phyloP scores from a whole-genome alignment of 2,888 invertebrate genomes.

The Monopis laevigella region DNA sequence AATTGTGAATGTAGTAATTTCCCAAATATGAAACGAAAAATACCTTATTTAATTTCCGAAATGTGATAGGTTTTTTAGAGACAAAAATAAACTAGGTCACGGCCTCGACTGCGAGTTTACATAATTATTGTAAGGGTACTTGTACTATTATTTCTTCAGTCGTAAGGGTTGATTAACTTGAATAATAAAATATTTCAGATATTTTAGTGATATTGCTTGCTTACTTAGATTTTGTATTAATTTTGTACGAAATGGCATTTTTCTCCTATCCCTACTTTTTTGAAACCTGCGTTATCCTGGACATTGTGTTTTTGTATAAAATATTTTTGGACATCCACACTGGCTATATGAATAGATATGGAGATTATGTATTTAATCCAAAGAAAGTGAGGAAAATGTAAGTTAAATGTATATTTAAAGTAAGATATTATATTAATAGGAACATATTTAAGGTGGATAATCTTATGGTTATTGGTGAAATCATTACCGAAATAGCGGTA shows the following conservation, averaged over 20 bases:
- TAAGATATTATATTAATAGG: neutral
- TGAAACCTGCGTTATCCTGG: constrained; percentile 38
- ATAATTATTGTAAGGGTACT: too few relatives aligned
- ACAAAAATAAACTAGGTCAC: too few relatives aligned
- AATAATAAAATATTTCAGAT: constrained; percentile 33
- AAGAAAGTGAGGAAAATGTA: constrained; percentile 50
- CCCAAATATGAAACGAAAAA: too few relatives aligned
- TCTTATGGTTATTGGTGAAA: too few relatives aligned
- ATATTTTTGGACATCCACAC: constrained; percentile 53
- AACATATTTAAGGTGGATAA: too few relatives aligned
- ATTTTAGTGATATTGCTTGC: constrained; percentile 44
- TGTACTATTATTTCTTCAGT: too few relatives aligned
- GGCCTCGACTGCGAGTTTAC: too few relatives aligned
- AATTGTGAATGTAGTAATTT: too few relatives aligned
- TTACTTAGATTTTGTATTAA: constrained; percentile 49
- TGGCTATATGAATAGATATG: constrained; percentile 58
- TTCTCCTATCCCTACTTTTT: constrained; percentile 41
- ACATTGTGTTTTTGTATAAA: constrained; percentile 49
- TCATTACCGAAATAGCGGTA: too few relatives aligned
- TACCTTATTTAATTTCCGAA: constrained; percentile 5
- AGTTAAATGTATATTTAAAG: constrained; percentile 26
- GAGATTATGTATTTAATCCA: constrained; percentile 53
- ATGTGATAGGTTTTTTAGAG: neutral
- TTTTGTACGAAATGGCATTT: constrained; percentile 61
- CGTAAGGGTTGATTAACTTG: too few relatives aligned